Conservation (phyloP, 2,888 invertebrate species). For the Tetragonula carbonaria region DNA sequence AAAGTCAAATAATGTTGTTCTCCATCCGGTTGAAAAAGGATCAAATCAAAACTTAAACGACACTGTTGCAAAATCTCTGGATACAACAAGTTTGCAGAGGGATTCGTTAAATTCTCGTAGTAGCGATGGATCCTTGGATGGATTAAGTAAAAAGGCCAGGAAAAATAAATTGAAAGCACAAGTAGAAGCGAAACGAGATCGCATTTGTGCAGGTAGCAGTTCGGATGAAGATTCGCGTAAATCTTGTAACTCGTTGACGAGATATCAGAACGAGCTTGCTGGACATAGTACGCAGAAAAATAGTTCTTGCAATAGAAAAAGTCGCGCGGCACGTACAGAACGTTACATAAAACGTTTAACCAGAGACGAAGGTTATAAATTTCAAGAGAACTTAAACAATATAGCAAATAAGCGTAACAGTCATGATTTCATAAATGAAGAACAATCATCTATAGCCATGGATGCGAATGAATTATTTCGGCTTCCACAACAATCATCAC, state of each 20-base stretch:
- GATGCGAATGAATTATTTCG: slow-evolving; percentile 32
- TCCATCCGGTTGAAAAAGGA: slow-evolving; percentile 50
- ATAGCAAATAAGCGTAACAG: slow-evolving; percentile 34
- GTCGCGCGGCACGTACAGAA: slow-evolving; percentile 91
- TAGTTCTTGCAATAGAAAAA: slow-evolving; percentile 87
- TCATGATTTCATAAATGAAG: slow-evolving; percentile 50
- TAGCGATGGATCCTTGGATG: slow-evolving; percentile 85
- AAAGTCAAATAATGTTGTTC: slow-evolving; percentile 44
- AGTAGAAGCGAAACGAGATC: slow-evolving; percentile 88
- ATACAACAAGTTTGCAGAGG: slow-evolving; percentile 39
- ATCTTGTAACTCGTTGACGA: slow-evolving; percentile 88
- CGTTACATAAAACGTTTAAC: slow-evolving; percentile 90
- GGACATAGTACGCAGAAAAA: slow-evolving; percentile 86
- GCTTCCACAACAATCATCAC: slow-evolving; percentile 49
- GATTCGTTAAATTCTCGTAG: slow-evolving; percentile 77
- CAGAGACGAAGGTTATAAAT: slow-evolving; percentile 63
- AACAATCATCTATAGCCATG: slow-evolving; percentile 13
- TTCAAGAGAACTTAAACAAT: slow-evolving; percentile 45
- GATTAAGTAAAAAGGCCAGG: slow-evolving; percentile 85
- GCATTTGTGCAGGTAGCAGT: slow-evolving; percentile 87
- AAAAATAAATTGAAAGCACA: slow-evolving; percentile 88
- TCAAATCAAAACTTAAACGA: slow-evolving; percentile 80
- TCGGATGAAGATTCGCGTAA: slow-evolving; percentile 89
- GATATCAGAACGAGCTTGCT: slow-evolving; percentile 89
- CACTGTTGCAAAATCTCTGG: slow-evolving; percentile 67